phyloP scores from a whole-genome alignment of 2,888 invertebrate species.

The Salpingus planirostris region DNA sequence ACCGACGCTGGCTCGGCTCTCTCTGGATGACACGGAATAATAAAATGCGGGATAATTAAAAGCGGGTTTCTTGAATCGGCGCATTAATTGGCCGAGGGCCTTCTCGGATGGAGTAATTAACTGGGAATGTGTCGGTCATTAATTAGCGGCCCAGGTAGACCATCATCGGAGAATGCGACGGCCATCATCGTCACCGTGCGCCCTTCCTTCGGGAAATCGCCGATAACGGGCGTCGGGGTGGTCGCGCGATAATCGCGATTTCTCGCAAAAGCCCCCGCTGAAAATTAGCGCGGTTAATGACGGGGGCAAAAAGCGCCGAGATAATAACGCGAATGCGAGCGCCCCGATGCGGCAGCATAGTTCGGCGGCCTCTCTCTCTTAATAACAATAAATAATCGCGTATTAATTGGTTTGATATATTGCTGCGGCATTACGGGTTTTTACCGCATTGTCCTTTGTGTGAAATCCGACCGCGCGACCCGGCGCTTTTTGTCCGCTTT shows the following conservation, averaged over 20 bases:
- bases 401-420: constrained; percentile 43
- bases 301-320: no score
- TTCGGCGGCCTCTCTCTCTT: constrained; percentile 37
- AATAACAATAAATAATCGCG: constrained; percentile 41
- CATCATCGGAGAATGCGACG: no score
- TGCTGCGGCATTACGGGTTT: constrained; percentile 37
- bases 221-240: no score
- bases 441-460: constrained; percentile 37
- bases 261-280: no score
- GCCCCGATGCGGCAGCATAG: no score
- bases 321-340: no score
- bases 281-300: no score
- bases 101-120: constrained; percentile 35
- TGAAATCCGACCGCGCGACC: constrained; percentile 35
- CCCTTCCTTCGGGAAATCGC: no score
- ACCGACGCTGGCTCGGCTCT: background rate
- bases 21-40: constrained; percentile 27
- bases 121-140: constrained; percentile 36
- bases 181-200: no score
- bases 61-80: constrained; percentile 32
- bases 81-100: constrained; percentile 36
- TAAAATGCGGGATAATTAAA: constrained; percentile 38
- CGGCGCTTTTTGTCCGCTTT: constrained; percentile 32
- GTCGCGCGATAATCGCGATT: no score
- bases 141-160: constrained; percentile 32